Base-by-base conservation (phyloP, 1,140 invertebrate genomes). In the Calliopsis andreniformis region DNA sequence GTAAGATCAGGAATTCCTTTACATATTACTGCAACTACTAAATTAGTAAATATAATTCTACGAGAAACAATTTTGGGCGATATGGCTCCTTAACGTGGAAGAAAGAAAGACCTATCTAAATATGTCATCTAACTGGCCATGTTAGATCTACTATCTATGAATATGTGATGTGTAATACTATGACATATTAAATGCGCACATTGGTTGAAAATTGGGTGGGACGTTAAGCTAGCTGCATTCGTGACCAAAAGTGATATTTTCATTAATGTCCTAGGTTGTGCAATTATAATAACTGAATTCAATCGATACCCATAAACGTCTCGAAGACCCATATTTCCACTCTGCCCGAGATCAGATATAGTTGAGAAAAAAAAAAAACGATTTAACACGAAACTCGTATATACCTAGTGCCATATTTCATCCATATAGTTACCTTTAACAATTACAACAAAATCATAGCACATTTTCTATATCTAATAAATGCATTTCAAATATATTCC, bases 141-240 rank as follows among this genome's bases (percentile, higher is more conserved):
- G 62, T 76, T 80, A 72, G 35, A 56, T 85, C 56, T 70, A 67
- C 35, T 7, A 79, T 79, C 64, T 81, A 85, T 72, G 23, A 51
- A 72, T 70, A 85, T 78, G 69, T 49, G 62, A 42, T 68, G 51
- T 72, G 59, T 69, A 78, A 56, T 73, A 78, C 69, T 84, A 82
- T 67, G 62, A 71, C 51, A 84, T 72, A 79, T 83, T 75, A 86
- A n/a, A 81, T 76, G 66, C 63, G 51, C 70, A 86, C 70, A 82
- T 80, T 28, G 77, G 78, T 63, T 75, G 49, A 76, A 82, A 71
- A 79, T 32, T 70, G 68, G 61, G 49, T 64, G 55, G 66, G 53
- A 76, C 43, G 45, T 83, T 84, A 81, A 80, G 69, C 66, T 80
- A 66, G 51, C 55, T 78, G 69, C 72, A 32, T 80, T 49, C 64